Base-by-base conservation (phyloP, 2,797 vertebrate species). In the Argya squamiceps region DNA sequence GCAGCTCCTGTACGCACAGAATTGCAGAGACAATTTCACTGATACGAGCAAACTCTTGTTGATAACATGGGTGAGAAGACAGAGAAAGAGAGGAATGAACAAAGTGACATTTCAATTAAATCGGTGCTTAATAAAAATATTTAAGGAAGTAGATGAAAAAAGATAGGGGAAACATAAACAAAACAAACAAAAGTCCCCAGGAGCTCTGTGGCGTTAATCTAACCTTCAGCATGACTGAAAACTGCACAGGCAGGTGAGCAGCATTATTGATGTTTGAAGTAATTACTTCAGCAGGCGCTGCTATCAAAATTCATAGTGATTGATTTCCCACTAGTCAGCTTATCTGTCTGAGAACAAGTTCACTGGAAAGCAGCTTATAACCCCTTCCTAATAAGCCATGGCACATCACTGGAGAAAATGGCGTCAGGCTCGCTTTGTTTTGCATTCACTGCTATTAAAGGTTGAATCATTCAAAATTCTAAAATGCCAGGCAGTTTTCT, bases 231-330 rank as follows among this genome's bases (percentile, higher is more conserved):
- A 63, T 92, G 92, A 95, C 65, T 92, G 92, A 95, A 90, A 96
- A 92, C 90, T 89, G 80, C 79, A 86, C 93, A 71, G 75, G 88
- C 95, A 95, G 95, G 94, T 93, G 91, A 96, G 84, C 96, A 96
- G 95, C 90, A 95, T 97, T 97, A 76, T 89, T 97, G 97, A 95
- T 95, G 89, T 96, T 95, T 93, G 67, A 94, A 90, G 92, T 97
- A 92, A 98, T 97, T 96, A 96, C 96, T 94, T 96, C 93, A 86
- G 96, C 94, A 94, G 94, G 88, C 77, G 0, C 95, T 94, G 96
- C 93, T 96, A 95, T 97, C 95, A 97, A 93, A 97, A 97, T 96
- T 97, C 97, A 94, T 91, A 96, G 96, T 95, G 96, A 97, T 97
- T 96, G 96, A 97, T 97, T 96, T 92, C 95, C 97, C 93, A 96